Evolutionary conservation across 2,888 invertebrate species (phyloP).

Genomic region (Acanthoscelides obtectus): DNA sequence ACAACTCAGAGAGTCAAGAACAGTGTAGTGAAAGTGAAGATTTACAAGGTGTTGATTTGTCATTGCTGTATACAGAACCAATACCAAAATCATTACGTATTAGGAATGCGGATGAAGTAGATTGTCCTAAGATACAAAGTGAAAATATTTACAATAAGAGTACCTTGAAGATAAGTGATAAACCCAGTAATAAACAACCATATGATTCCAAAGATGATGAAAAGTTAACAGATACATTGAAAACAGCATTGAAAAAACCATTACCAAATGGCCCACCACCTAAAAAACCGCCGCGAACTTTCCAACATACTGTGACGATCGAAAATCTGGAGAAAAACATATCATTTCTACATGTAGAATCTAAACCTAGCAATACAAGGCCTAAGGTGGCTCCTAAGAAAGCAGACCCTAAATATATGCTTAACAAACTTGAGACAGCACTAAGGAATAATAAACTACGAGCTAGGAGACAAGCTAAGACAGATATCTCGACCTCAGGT

Average conservation of each 20-base stretch:
- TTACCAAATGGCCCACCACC: constrained; percentile 69
- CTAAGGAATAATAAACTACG: constrained; percentile 50
- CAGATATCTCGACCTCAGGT: constrained; percentile 35
- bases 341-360: constrained; percentile 27
- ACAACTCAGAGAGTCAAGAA: constrained; percentile 11
- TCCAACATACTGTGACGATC: constrained; percentile 42
- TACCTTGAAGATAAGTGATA: constrained; percentile 33
- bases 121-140: constrained; percentile 10
- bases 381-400: constrained; percentile 22
- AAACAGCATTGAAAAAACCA: constrained; percentile 62
- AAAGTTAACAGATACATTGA: constrained; percentile 55
- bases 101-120: constrained; percentile 21
- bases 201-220: constrained; percentile 8
- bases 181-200: constrained; percentile 7
- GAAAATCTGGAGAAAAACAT: constrained; percentile 21
- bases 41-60: constrained; percentile 27
- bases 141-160: constrained; percentile 31
- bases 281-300: constrained; percentile 68
- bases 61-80: constrained; percentile 39
- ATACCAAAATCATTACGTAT: constrained; percentile 38
- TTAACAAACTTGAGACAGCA: constrained; percentile 60
- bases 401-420: constrained; percentile 58
- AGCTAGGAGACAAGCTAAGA: constrained; percentile 29
- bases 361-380: constrained; percentile 20
- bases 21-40: constrained; percentile 6